phyloP scores from a whole-genome alignment of 2,113 vertebrate species.

The Ploceus nigricollis region DNA sequence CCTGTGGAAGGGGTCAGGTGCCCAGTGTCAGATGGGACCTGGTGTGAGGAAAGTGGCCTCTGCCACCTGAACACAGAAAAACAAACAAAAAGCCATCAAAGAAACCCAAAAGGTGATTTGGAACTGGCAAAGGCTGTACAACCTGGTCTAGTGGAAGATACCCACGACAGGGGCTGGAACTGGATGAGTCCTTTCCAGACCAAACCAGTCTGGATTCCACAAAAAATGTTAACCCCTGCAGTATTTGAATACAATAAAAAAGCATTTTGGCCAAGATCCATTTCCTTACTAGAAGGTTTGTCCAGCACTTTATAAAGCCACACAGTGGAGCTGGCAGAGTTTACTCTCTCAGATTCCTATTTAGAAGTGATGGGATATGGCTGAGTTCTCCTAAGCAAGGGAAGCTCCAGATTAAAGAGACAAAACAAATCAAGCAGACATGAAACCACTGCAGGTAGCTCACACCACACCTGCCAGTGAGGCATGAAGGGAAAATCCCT shows the following conservation, averaged over 20 bases:
- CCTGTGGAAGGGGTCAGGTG: neutral
- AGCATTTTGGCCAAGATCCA: neutral
- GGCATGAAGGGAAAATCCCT: neutral
- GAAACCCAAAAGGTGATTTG: neutral
- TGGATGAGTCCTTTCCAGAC: neutral
- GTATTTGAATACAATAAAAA: neutral
- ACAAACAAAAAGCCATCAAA: neutral
- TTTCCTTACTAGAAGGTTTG: neutral
- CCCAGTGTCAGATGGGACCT: neutral
- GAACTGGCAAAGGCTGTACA: neutral
- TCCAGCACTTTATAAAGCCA: neutral
- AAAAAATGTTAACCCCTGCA: neutral
- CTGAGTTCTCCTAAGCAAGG: neutral
- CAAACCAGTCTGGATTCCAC: neutral
- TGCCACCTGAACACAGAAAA: neutral
- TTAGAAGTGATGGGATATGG: neutral
- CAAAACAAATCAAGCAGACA: neutral
- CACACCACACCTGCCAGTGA: neutral
- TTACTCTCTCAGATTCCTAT: neutral
- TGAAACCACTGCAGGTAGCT: neutral
- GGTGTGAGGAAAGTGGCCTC: accelerated
- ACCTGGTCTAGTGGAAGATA: neutral
- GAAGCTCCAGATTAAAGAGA: neutral
- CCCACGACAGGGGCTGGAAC: neutral
- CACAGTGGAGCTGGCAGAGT: neutral